Percentiles rank a stretch among this genome's conserved stretches.
phyloP scores from a whole-genome alignment of 2,797 vertebrate species.

The Eulemur coronatus region DNA sequence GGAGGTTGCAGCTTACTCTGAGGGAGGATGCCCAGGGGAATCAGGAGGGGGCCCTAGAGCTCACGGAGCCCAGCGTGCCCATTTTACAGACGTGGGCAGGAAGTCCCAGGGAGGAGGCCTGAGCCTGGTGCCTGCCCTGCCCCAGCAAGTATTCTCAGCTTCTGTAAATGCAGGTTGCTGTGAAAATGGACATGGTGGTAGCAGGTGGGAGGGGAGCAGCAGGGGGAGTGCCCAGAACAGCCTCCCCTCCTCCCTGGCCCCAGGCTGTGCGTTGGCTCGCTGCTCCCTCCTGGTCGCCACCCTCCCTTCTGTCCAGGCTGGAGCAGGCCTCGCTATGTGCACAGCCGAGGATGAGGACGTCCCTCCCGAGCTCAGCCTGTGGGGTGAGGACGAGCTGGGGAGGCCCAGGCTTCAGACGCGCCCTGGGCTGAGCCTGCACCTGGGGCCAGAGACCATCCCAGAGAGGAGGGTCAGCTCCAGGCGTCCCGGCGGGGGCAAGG shows the following conservation, averaged over 20 bases:
- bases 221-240: background rate
- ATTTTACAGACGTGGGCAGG: background rate
- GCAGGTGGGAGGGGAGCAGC: background rate
- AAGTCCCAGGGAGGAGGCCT: no score
- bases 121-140: background rate
- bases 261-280: no score
- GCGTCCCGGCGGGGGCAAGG: accelerated
- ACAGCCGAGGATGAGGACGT: background rate
- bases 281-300: background rate
- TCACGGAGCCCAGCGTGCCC: background rate
- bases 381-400: background rate
- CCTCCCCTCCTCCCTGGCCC: background rate
- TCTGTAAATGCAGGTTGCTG: background rate
- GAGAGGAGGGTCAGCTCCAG: background rate
- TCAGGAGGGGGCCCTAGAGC: background rate
- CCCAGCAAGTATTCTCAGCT: background rate
- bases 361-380: no score
- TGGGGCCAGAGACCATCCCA: background rate
- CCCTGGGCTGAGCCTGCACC: background rate
- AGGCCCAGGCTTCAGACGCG: background rate
- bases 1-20: background rate
- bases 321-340: background rate
- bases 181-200: background rate
- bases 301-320: background rate
- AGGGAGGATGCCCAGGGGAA: background rate